Base-by-base conservation (phyloP, 2,113 vertebrate genomes). In the Tragelaphus imberbis region DNA sequence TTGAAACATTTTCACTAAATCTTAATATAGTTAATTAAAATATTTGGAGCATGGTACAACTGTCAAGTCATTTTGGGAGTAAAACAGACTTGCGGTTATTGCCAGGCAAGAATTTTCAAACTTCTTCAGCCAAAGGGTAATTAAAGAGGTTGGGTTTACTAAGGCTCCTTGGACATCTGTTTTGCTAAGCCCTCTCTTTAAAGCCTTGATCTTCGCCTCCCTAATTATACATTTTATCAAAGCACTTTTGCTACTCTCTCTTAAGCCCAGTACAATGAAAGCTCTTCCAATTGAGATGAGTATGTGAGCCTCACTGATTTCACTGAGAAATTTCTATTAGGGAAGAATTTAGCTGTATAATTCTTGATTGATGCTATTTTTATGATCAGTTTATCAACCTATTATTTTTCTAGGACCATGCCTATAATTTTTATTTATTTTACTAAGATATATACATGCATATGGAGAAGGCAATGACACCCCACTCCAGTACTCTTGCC, bases 121-220 rank as follows among this genome's bases (percentile, higher is more conserved):
- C 49, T 95, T 85, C 95, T 36, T 79, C 87, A 97, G 59, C 4
- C 75, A 95, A 96, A 97, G 91, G 61, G 8, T 96, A 97, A 98
- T 97, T 92, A 96, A 94, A 97, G 28, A 80, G 12, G 3, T 1
- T 92, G 44, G 71, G 77, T 92, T 88, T 97, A 84, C 44, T 80
- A 80, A 95, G 94, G n/a, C 75, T 97, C 51, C 55, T 95, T 65
- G 96, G 93, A 97, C 94, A 97, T 51, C 84, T 95, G 58, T 79
- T 95, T 80, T 92, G 75, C 79, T 98, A 97, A 98, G 90, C 96
- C 96, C 58, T 96, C 71, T 71, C 30, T 96, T 91, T 96, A 96
- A 98, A 98, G 47, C 13, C 77, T 92, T 97, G 53, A 94, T 98
- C 93, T 97, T 97, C 96, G 91, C 81, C 56, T 98, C 68, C 61